Base-by-base conservation (phyloP, 2,888 invertebrate species). In the Allolobophora icterica region DNA sequence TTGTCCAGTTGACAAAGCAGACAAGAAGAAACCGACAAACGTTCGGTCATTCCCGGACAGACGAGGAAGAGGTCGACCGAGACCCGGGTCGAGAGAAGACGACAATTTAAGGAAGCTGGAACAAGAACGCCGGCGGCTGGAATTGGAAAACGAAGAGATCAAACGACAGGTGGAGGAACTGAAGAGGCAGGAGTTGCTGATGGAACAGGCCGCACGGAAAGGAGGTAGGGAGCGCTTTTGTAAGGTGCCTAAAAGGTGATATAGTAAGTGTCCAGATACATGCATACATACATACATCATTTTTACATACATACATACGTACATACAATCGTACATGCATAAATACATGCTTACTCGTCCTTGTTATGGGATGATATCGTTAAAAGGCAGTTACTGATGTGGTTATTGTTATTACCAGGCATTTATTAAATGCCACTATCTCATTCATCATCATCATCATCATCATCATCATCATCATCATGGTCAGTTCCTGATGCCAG, bases 111-210 rank as follows among this genome's bases (percentile, higher is more conserved):
- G 90, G 52, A 40, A 91, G n/a, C 58, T 92, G 38, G 92, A 92
- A 71, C 38, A 90, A 35, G 91, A 92, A 89, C 90, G 92, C 33
- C 89, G 84, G 38, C 58, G 89, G 33, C 84, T 92, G 35, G 92
- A 92, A 89, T 89, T 89, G 52, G 92, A 92, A 89, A 92, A 92
- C 52, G 92, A 84, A 21, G 92, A 92, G 33, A 91, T 90, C 30
- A 92, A 92, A 90, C 91, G 84, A 21, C 91, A 92, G 87, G 90
- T 92, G 83, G 91, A 92, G 89, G 92, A 91, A 84, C 90, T 93
- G 90, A 93, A 90, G 84, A 87, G 90, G 33, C 91, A 92, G 84
- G 92, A 92, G 83, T 83, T 84, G 33, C 92, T 90, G 11, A 90
- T 90, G 13, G 83, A 92, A 58, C 91, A 91, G 33, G 92, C 92